These are phyloP conservation scores for Plectropomus leopardus DNA, from an alignment of 2,113 vertebrate species.

Conservation along the genomic window DNA sequence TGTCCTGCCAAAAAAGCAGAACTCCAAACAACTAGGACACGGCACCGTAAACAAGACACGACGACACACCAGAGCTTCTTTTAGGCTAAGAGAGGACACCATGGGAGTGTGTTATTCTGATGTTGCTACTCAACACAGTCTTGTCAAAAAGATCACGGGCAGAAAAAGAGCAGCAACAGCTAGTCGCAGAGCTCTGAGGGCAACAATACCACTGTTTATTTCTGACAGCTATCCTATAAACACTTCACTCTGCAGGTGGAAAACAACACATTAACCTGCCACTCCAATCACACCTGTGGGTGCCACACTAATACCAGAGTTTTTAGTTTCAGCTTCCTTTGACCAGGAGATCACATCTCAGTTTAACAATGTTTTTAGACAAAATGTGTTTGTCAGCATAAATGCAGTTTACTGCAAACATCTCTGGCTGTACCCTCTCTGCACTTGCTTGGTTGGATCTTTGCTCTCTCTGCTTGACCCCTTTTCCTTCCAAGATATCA, in stretches of 20 bases:
- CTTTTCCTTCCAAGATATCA: constrained; percentile 50
- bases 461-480: constrained; percentile 2
- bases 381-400: neutral
- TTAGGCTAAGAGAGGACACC: neutral
- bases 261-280: constrained; percentile 54
- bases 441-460: constrained; percentile 24
- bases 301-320: neutral
- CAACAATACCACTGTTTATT: constrained; percentile 33
- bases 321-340: constrained; percentile 13
- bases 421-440: constrained; percentile 3
- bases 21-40: constrained; percentile 45
- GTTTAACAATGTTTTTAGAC: neutral
- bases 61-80: constrained; percentile 7
- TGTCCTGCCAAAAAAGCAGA: constrained; percentile 54
- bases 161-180: constrained; percentile 14
- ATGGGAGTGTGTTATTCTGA: neutral
- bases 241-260: constrained; percentile 35
- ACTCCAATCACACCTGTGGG: constrained; percentile 17
- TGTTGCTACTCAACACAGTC: constrained; percentile 16
- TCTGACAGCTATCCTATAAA: constrained; percentile 53
- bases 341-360: neutral
- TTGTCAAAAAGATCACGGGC: constrained; percentile 22
- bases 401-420: constrained; percentile 14
- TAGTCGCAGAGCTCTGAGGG: neutral
- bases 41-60: constrained; percentile 6